Percentiles rank a stretch among this genome's conserved stretches.
phyloP scores from a whole-genome alignment of 2,888 invertebrate genomes.

The Acrocyrtus sp. region DNA sequence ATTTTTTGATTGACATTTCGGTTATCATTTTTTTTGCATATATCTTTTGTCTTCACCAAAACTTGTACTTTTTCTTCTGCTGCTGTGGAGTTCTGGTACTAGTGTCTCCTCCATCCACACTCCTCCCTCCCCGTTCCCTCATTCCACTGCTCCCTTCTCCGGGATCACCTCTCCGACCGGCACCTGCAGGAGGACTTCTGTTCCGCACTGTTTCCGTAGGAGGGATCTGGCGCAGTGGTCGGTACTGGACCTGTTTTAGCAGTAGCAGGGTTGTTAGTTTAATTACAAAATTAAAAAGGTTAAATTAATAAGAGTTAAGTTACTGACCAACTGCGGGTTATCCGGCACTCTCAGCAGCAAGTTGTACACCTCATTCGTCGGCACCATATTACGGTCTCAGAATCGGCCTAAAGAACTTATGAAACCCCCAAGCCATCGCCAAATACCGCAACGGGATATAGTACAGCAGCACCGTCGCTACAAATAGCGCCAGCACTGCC shows the following conservation, averaged over 20 bases:
- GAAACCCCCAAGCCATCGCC: slow-evolving; percentile 63
- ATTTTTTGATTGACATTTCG: too few relatives aligned
- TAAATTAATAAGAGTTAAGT: background rate
- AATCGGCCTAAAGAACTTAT: slow-evolving; percentile 60
- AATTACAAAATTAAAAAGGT: background rate
- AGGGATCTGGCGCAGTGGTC: slow-evolving; percentile 48
- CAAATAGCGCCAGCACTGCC: slow-evolving; percentile 56
- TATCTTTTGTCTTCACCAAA: slow-evolving; percentile 61
- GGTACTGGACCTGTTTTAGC: slow-evolving; percentile 48
- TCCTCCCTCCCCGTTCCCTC: background rate
- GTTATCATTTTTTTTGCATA: too few relatives aligned
- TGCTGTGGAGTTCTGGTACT: slow-evolving; percentile 46
- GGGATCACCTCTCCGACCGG: background rate
- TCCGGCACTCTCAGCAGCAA: slow-evolving; percentile 62
- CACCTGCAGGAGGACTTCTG: slow-evolving; percentile 57
- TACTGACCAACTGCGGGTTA: slow-evolving; percentile 62
- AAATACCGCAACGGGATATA: slow-evolving; percentile 61
- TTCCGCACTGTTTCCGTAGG: slow-evolving; percentile 47
- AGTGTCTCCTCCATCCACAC: background rate
- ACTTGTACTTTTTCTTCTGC: slow-evolving; percentile 64
- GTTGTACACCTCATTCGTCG: slow-evolving; percentile 63
- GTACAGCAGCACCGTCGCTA: slow-evolving; percentile 60
- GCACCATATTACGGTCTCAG: slow-evolving; percentile 55
- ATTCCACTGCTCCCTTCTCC: too few relatives aligned
- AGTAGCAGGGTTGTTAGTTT: background rate